Conservation (phyloP, 2,113 vertebrate species). For the Centrocercus urophasianus region DNA sequence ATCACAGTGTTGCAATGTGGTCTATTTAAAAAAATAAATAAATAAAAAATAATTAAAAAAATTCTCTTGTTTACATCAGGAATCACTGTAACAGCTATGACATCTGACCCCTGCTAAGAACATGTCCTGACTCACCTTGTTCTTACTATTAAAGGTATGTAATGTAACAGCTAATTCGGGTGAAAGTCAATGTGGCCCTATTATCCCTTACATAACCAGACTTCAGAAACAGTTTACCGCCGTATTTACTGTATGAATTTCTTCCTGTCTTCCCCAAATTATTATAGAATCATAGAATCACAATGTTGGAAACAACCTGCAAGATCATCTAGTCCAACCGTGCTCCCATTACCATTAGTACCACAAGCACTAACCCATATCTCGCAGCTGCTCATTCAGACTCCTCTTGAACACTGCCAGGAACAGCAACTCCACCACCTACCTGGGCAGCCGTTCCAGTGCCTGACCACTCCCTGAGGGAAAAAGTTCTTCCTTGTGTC, state of each 20-base stretch:
- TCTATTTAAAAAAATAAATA: not conserved
- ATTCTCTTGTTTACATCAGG: conserved; percentile 2
- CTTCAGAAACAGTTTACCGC: not conserved
- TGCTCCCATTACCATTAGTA: too few relatives aligned
- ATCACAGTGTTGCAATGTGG: conserved; percentile 5
- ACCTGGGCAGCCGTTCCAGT: too few relatives aligned
- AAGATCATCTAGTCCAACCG: too few relatives aligned
- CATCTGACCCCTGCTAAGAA: not conserved
- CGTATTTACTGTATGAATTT: not conserved
- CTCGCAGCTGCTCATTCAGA: too few relatives aligned
- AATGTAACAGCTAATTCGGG: not conserved
- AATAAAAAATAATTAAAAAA: not conserved
- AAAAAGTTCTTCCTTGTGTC: too few relatives aligned
- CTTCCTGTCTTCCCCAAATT: not conserved
- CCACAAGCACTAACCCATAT: too few relatives aligned
- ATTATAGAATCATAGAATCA: not conserved
- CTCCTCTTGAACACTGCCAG: too few relatives aligned
- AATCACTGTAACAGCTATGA: not conserved
- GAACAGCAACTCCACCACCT: too few relatives aligned
- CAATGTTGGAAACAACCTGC: too few relatives aligned
- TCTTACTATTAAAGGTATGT: not conserved
- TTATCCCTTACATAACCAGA: not conserved
- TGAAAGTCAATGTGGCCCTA: not conserved
- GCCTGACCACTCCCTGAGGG: too few relatives aligned
- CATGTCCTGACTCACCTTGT: not conserved